Conservation (phyloP, 2,113 vertebrate genomes). For the Passer domesticus region DNA sequence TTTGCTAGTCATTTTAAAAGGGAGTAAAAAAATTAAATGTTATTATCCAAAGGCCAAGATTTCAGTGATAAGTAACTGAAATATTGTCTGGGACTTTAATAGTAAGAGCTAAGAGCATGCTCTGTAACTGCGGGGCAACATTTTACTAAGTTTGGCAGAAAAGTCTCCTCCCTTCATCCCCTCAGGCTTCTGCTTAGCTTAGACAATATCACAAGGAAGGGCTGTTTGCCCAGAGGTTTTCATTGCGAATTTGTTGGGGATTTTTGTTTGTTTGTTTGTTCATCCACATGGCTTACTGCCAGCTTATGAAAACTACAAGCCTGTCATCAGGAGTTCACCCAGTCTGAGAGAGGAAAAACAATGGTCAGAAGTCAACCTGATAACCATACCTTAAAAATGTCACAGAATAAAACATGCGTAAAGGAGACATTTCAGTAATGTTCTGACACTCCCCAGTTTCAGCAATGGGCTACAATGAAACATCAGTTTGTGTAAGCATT, state of each 20-base stretch:
- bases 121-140: not conserved
- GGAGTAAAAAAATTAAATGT: not conserved
- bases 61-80: slow-evolving; percentile 4
- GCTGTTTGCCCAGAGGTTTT: slow-evolving; percentile 64
- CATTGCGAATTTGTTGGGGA: slow-evolving; percentile 25
- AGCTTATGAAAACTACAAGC: slow-evolving; percentile 47
- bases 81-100: not conserved
- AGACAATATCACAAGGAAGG: slow-evolving; percentile 67
- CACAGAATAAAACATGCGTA: not conserved
- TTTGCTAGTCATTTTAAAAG: not conserved
- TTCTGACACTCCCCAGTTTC: not conserved
- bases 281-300: slow-evolving; percentile 6
- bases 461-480: not conserved
- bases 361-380: not conserved
- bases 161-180: slow-evolving; percentile 29
- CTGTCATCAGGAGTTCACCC: slow-evolving; percentile 39
- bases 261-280: slow-evolving; percentile 67
- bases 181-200: slow-evolving; percentile 46
- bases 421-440: not conserved
- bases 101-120: not conserved
- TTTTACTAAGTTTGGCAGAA: slow-evolving; percentile 28
- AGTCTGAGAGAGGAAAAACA: slow-evolving; percentile 7
- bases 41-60: slow-evolving; percentile 33
- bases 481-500: not conserved
- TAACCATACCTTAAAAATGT: not conserved